Conservation (phyloP, 2,113 vertebrate genomes). For the Scatophagus argus region DNA sequence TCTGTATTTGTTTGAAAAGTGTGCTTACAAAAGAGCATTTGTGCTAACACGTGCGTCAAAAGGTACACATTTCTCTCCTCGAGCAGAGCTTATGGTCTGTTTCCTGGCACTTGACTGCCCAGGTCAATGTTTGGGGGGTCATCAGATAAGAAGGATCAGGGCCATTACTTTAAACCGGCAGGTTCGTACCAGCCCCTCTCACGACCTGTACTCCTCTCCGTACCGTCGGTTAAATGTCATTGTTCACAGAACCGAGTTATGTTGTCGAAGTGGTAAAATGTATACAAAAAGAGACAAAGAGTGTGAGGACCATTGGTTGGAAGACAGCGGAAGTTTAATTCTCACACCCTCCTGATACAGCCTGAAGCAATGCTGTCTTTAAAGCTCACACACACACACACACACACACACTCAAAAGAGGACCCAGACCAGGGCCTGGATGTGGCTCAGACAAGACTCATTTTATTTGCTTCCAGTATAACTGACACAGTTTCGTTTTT, state of each 20-base stretch:
- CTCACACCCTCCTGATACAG: constrained; percentile 75
- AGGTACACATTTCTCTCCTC: constrained; percentile 57
- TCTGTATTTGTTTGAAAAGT: constrained; percentile 61
- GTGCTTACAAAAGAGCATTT: constrained; percentile 54
- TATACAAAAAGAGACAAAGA: constrained; percentile 57
- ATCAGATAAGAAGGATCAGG: constrained; percentile 80
- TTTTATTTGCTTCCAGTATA: neutral
- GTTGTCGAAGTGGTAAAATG: constrained; percentile 34
- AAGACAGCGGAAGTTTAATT: constrained; percentile 59
- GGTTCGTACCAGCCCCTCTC: constrained; percentile 27
- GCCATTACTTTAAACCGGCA: constrained; percentile 70
- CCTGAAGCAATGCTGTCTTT: constrained; percentile 56
- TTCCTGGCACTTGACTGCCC: constrained; percentile 62
- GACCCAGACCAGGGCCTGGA: constrained; percentile 12
- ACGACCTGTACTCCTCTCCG: constrained; percentile 18
- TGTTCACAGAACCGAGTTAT: neutral
- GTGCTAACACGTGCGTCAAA: constrained; percentile 55
- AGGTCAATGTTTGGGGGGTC: constrained; percentile 78
- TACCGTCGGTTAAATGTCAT: constrained; percentile 20
- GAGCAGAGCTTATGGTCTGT: constrained; percentile 38
- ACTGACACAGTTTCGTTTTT: neutral
- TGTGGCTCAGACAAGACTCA: constrained; percentile 9
- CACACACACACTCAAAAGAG: constrained; percentile 34
- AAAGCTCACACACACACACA: constrained; percentile 33
- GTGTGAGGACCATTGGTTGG: constrained; percentile 37